Evolutionary conservation across 2,113 vertebrate genomes (phyloP), one percentile per base, ranked within the genome.

Genomic region (Gopherus evgoodei): DNA sequence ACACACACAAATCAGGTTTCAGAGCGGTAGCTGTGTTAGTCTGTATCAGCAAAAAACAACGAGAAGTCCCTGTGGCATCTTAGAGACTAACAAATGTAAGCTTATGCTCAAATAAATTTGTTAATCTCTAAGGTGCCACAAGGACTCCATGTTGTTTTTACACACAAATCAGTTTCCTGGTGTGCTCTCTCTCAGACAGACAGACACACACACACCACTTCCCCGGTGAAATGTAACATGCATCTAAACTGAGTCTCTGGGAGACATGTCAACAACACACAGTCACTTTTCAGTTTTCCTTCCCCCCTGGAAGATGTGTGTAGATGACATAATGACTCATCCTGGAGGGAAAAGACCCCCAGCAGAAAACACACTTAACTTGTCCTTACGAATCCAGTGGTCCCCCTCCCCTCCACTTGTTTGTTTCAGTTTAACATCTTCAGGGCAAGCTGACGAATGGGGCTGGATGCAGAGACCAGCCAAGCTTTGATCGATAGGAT

Each of bases 401-500:
- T 5, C 56, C 3, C 35, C 38, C 53, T 38, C 80, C 5, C 56
- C 22, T 83, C 56, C 56, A 1, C 27, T 4, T 13, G 62, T 82
- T 75, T 53, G 25, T 27, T 65, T 91, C 91, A 57, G n/a, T 91
- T 94, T 24, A 88, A 88, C 69, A 81, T 6, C 38, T 84, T 50
- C 19, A 25, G 76, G 86, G 79, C 62, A 62, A 19, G 78, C 42
- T 86, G 87, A 93, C 53, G 57, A 86, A 69, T 49, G 5, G 0
- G 4, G 89, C 16, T 49, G 59, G 80, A 84, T 57, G 83, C 83
- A 89, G 84, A 87, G 86, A 76, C 86, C 94, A 95, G 94, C 79
- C 88, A 84, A 65, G 82, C 90, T 75, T 79, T 87, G 93, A 96
- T 94, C 92, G 83, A 90, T 52, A 83, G 57, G 5, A 27, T 38